Percentiles rank a stretch among this genome's conserved stretches.
Conservation (phyloP, 2,113 vertebrate species). For the Mastomys natalensis region DNA sequence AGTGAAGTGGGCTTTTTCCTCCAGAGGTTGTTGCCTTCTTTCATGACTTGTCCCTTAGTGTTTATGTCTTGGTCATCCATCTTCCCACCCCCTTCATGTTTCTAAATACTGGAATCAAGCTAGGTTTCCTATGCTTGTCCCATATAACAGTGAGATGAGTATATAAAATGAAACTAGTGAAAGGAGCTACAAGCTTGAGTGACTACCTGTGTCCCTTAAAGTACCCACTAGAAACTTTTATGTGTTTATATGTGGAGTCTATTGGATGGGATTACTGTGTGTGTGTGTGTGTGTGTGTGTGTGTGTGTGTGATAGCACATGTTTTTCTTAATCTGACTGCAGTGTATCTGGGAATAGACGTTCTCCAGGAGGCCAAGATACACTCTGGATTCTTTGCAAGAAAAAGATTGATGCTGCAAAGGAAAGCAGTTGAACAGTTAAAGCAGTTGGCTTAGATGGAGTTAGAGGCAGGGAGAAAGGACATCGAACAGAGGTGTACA, state of each 20-base stretch:
- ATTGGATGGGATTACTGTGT: neutral
- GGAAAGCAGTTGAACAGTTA: neutral
- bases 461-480: constrained; percentile 34
- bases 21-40: neutral
- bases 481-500: neutral
- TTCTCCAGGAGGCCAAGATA: neutral
- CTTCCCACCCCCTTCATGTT: neutral
- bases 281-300: too few species aligned
- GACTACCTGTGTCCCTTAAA: neutral
- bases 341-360: neutral
- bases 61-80: neutral
- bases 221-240: neutral
- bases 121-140: neutral
- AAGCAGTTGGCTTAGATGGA: neutral
- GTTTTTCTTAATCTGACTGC: neutral
- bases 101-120: neutral
- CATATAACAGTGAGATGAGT: neutral
- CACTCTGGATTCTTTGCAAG: neutral
- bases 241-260: neutral
- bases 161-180: too few species aligned
- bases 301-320: neutral
- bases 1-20: neutral
- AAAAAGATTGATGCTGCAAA: neutral
- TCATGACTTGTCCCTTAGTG: neutral
- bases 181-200: neutral